Percentiles rank a stretch among this genome's conserved stretches.
Evolutionary conservation across 2,888 invertebrate genomes (phyloP).

Genomic region (Lissocephala sabroskyi): DNA sequence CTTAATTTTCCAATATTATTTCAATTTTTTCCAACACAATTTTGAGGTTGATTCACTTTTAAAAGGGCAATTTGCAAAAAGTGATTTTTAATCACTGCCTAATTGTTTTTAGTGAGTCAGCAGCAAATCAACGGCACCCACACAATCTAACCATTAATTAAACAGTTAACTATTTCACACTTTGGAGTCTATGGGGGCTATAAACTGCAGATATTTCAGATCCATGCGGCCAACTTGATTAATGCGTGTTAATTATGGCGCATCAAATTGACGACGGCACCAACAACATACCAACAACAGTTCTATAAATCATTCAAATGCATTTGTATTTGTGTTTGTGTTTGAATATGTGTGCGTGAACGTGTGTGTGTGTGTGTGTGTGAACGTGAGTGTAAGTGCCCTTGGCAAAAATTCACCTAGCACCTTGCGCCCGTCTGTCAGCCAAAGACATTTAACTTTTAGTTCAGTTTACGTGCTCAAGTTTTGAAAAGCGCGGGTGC

Average conservation of each 20-base stretch:
- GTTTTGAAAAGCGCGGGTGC: slow-evolving; percentile 11
- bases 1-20: no score
- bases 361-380: slow-evolving; percentile 1
- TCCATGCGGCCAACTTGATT: slow-evolving; percentile 1
- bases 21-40: no score
- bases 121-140: no score
- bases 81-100: no score
- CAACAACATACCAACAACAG: slow-evolving; percentile 5
- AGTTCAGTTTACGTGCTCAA: slow-evolving; percentile 17
- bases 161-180: no score
- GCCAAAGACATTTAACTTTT: slow-evolving; percentile 31
- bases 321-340: slow-evolving; percentile 4
- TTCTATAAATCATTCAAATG: slow-evolving; percentile 27
- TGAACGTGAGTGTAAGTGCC: slow-evolving; percentile 1
- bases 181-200: no score
- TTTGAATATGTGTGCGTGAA: slow-evolving; percentile 5
- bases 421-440: not conserved
- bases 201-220: slow-evolving; percentile 25
- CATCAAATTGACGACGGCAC: not conserved
- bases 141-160: no score
- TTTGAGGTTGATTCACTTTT: no score
- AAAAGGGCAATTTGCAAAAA: no score
- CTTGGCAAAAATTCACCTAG: no score
- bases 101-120: no score
- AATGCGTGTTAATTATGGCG: slow-evolving; percentile 14